Conservation (phyloP, 2,113 vertebrate species). For the Alexandromys fortis region DNA sequence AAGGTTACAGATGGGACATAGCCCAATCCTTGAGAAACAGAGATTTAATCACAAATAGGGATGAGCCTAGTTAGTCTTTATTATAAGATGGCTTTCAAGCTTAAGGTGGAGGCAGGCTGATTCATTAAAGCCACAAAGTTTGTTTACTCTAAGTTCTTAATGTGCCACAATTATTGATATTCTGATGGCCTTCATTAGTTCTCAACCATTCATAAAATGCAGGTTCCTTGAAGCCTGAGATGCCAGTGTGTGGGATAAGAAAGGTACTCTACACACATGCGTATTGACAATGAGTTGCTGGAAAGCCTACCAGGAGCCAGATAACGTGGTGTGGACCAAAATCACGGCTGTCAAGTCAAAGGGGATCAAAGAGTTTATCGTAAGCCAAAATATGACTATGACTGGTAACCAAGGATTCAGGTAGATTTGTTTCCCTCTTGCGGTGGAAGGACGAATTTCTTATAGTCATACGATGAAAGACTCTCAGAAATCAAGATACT, state of each 20-base stretch:
- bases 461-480: background rate
- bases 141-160: constrained; percentile 32
- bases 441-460: background rate
- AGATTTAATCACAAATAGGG: background rate
- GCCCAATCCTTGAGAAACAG: background rate
- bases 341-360: background rate
- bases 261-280: background rate
- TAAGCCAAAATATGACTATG: background rate
- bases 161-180: background rate
- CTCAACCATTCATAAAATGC: background rate
- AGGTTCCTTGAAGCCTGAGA: background rate
- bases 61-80: background rate
- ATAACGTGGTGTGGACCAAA: background rate
- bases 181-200: background rate
- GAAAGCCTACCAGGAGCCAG: background rate
- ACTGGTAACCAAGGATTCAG: background rate
- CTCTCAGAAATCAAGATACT: background rate
- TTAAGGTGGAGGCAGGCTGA: background rate
- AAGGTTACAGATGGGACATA: background rate
- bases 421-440: background rate
- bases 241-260: background rate
- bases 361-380: background rate
- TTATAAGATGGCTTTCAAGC: background rate
- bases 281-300: background rate
- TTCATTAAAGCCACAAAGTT: constrained; percentile 22